Conservation (phyloP, 2,113 vertebrate species). For the Corynorhinus townsendii region DNA sequence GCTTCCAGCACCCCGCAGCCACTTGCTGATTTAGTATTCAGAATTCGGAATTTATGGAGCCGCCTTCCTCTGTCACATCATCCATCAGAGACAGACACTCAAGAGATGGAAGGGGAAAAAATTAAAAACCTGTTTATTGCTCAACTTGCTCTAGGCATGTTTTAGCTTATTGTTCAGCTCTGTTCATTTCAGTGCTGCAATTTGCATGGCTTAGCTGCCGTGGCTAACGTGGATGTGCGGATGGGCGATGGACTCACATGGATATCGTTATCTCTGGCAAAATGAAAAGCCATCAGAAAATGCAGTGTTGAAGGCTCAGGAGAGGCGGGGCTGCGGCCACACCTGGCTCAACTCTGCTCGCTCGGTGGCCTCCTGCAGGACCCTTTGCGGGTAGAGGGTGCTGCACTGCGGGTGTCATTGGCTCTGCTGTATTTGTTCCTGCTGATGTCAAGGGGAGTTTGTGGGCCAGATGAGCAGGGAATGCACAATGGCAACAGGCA, state of each 20-base stretch:
- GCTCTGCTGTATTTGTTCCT: neutral
- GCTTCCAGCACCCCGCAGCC: slow-evolving; percentile 57
- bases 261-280: slow-evolving; percentile 40
- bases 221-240: slow-evolving; percentile 73
- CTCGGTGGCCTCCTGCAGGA: rapidly evolving
- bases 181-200: slow-evolving; percentile 81
- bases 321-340: rapidly evolving
- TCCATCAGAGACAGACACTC: slow-evolving; percentile 85
- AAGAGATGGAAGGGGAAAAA: slow-evolving; percentile 80
- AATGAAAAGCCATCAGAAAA: slow-evolving; percentile 77
- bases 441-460: slow-evolving; percentile 39
- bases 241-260: neutral
- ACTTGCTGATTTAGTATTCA: slow-evolving; percentile 83
- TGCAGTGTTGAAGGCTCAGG: slow-evolving; percentile 22
- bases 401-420: neutral
- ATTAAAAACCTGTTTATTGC: slow-evolving; percentile 90
- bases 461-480: slow-evolving; percentile 12
- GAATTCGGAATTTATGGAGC: slow-evolving; percentile 84
- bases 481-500: slow-evolving; percentile 7
- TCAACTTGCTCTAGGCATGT: slow-evolving; percentile 86
- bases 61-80: slow-evolving; percentile 82
- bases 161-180: slow-evolving; percentile 88
- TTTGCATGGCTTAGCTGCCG: slow-evolving; percentile 80
- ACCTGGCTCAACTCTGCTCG: neutral
- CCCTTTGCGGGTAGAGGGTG: neutral